Evolutionary conservation across 2,113 vertebrate genomes (phyloP).

Genomic region (Eonycteris spelaea): DNA sequence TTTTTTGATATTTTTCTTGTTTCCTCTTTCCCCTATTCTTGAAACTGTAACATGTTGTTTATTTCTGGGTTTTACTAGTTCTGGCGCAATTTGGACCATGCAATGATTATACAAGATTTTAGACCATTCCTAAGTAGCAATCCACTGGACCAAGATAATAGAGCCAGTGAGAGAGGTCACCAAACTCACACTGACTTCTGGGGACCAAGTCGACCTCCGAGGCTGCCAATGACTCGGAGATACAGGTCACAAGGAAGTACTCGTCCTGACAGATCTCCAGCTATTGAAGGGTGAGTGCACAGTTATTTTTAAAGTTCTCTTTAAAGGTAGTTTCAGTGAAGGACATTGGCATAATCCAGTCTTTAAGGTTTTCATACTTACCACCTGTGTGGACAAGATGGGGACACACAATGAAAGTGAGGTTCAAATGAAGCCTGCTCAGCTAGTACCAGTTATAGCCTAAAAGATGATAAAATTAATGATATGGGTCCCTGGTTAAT

Average conservation of each 20-base stretch:
- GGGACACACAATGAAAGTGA: background rate
- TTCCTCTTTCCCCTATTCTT: background rate
- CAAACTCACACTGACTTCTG: constrained; percentile 88
- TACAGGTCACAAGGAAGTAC: constrained; percentile 91
- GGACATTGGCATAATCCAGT: background rate
- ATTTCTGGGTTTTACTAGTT: constrained; percentile 80
- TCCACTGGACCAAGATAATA: constrained; percentile 87
- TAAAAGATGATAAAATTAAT: constrained; percentile 6
- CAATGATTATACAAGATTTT: constrained; percentile 83
- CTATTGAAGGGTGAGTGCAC: constrained; percentile 92
- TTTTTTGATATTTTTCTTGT: constrained; percentile 27
- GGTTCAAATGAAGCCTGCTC: background rate
- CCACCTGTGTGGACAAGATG: background rate
- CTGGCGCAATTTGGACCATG: constrained; percentile 89
- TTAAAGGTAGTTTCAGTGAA: background rate
- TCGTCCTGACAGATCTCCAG: constrained; percentile 93
- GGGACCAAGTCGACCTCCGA: constrained; percentile 90
- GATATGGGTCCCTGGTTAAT: background rate
- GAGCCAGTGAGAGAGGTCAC: constrained; percentile 83
- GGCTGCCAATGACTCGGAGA: constrained; percentile 88
- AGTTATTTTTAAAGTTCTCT: background rate
- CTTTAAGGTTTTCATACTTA: background rate
- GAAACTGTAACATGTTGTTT: background rate
- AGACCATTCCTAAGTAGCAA: constrained; percentile 80
- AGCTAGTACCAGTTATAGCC: background rate